Evolutionary conservation across 2,113 vertebrate species (phyloP).

Genomic region (Scalopus aquaticus): DNA sequence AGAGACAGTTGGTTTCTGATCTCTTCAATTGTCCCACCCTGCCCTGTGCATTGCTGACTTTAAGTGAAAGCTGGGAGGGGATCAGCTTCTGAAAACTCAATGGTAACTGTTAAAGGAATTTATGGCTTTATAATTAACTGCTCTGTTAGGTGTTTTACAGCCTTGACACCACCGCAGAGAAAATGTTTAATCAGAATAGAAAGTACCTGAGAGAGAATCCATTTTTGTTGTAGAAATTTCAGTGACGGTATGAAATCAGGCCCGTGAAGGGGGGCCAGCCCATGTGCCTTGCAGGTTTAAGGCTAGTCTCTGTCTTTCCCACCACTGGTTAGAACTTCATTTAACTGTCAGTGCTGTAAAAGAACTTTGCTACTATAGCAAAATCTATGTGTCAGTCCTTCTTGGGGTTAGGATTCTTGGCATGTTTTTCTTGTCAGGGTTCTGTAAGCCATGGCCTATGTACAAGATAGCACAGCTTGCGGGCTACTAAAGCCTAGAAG

Average conservation of each 20-base stretch:
- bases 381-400: neutral
- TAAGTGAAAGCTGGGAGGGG: neutral
- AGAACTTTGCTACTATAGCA: neutral
- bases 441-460: neutral
- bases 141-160: slow-evolving; percentile 77
- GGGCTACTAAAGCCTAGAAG: neutral
- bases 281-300: neutral
- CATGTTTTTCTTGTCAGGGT: neutral
- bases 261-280: slow-evolving; percentile 54
- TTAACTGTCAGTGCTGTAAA: neutral
- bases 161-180: slow-evolving; percentile 73
- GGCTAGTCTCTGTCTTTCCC: neutral
- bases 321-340: neutral
- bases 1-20: neutral
- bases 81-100: neutral
- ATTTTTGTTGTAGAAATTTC: slow-evolving; percentile 77
- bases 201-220: slow-evolving; percentile 77
- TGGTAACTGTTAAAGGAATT: slow-evolving; percentile 72
- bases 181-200: slow-evolving; percentile 81
- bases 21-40: neutral
- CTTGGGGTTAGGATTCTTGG: neutral
- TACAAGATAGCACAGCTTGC: neutral
- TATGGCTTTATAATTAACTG: slow-evolving; percentile 79
- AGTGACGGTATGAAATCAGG: slow-evolving; percentile 80
- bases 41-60: slow-evolving; percentile 21